Percentiles rank a stretch among this genome's conserved stretches.
phyloP scores from a whole-genome alignment of 2,113 vertebrate genomes.

The Romanogobio albipinnatus region DNA sequence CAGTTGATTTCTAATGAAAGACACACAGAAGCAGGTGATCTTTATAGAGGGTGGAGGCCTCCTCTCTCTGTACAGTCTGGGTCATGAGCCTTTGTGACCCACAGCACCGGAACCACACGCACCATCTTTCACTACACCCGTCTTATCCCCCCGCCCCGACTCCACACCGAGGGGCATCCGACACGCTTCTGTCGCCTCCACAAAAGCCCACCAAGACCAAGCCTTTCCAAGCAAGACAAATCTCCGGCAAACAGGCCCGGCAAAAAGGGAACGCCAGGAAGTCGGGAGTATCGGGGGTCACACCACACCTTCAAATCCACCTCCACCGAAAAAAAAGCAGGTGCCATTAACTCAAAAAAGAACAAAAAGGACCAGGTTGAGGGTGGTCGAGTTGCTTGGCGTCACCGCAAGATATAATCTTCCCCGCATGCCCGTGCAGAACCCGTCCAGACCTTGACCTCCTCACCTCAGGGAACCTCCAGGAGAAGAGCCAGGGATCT shows the following conservation, averaged over 20 bases:
- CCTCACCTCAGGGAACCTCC: constrained; percentile 65
- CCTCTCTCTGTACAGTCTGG: constrained; percentile 14
- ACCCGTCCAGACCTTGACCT: constrained; percentile 75
- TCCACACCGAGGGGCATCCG: constrained; percentile 30
- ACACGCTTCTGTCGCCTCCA: constrained; percentile 69
- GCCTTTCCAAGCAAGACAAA: constrained; percentile 74
- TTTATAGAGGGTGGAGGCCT: constrained; percentile 33
- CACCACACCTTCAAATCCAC: constrained; percentile 24
- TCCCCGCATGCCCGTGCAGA: constrained; percentile 64
- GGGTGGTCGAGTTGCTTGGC: constrained; percentile 22
- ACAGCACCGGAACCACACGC: constrained; percentile 58
- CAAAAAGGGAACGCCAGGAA: neutral
- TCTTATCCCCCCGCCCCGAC: neutral
- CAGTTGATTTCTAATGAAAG: constrained; percentile 47
- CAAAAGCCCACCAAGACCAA: constrained; percentile 72
- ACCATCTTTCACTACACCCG: constrained; percentile 23
- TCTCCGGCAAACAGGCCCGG: constrained; percentile 69
- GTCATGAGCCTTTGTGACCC: constrained; percentile 59
- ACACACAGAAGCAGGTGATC: constrained; percentile 38
- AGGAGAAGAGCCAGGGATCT: constrained; percentile 43
- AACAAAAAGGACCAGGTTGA: neutral
- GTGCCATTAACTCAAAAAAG: constrained; percentile 33
- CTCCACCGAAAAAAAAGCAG: neutral
- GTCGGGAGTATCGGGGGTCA: neutral
- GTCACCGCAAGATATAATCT: constrained; percentile 38